These are phyloP conservation scores for Chalcis sispes DNA, from an alignment of 2,888 invertebrate species.

Conservation along the genomic window DNA sequence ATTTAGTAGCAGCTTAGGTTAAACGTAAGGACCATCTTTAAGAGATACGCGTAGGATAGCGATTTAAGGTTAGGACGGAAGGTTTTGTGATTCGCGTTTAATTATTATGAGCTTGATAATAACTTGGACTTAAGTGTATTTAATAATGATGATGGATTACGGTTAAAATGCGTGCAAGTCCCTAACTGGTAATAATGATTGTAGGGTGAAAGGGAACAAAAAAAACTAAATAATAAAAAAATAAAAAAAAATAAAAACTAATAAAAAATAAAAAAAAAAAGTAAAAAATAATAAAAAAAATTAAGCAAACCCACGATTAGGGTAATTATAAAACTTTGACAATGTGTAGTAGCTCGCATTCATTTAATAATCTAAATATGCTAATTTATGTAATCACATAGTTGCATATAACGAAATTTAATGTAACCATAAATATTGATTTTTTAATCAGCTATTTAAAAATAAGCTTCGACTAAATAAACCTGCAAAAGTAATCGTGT, in stretches of 20 bases:
- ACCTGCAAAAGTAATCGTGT: not conserved
- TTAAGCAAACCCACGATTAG: constrained; percentile 33
- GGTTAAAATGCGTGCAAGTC: constrained; percentile 12
- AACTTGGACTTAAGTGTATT: constrained; percentile 1
- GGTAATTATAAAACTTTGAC: constrained; percentile 38
- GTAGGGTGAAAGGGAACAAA: constrained; percentile 55
- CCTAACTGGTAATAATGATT: constrained; percentile 38
- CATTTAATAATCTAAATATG: constrained; percentile 44
- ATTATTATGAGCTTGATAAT: constrained; percentile 23
- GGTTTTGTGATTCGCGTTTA: constrained; percentile 16
- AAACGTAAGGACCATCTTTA: constrained; percentile 44
- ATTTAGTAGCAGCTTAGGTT: constrained; percentile 50
- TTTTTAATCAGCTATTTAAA: constrained; percentile 21
- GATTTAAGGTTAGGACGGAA: constrained; percentile 17
- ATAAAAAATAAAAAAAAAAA: no score
- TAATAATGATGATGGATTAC: constrained; percentile 11
- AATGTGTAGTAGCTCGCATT: constrained; percentile 34
- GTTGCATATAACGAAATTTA: constrained; percentile 18
- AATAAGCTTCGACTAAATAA: constrained; percentile 24
- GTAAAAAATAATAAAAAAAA: constrained; percentile 30
- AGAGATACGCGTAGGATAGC: constrained; percentile 26
- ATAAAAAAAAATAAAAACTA: constrained; percentile 43
- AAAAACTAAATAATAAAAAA: constrained; percentile 39
- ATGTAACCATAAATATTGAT: constrained; percentile 26
- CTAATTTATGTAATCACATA: constrained; percentile 39